Percentiles rank a stretch among this genome's conserved stretches.
Evolutionary conservation across 2,888 invertebrate genomes (phyloP).

Genomic region (Andrena marginata): DNA sequence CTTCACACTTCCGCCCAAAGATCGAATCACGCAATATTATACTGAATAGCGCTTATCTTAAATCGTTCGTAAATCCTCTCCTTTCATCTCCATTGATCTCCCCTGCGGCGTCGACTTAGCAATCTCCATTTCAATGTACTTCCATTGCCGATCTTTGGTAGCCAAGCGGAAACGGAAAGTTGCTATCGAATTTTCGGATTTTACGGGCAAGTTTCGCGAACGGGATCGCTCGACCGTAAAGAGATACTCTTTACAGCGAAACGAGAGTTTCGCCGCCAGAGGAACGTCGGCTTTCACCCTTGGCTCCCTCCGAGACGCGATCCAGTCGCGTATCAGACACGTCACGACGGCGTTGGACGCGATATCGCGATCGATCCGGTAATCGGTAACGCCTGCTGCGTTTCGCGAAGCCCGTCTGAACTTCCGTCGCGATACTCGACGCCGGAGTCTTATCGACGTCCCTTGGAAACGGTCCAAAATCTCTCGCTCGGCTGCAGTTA

Average conservation of each 20-base stretch:
- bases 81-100: neutral
- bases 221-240: conserved; percentile 24
- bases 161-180: neutral
- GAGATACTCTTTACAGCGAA: conserved; percentile 32
- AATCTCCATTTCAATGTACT: neutral
- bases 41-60: neutral
- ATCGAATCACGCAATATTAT: too few species aligned
- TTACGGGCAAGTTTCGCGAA: conserved; percentile 17
- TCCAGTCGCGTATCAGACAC: neutral
- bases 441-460: conserved; percentile 26
- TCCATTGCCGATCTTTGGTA: neutral
- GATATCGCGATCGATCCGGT: conserved; percentile 13
- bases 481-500: conserved; percentile 13
- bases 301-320: neutral
- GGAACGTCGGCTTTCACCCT: neutral
- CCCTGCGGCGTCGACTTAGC: neutral
- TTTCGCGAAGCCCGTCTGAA: conserved; percentile 18
- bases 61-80: neutral
- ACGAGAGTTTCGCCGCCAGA: neutral
- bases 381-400: conserved; percentile 21
- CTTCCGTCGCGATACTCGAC: conserved; percentile 7
- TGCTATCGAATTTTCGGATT: neutral
- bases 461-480: conserved; percentile 26
- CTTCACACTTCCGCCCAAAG: too few species aligned
- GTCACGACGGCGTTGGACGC: conserved; percentile 1